Evolutionary conservation across 2,113 vertebrate species (phyloP).

Genomic region (Heteronetta atricapilla): DNA sequence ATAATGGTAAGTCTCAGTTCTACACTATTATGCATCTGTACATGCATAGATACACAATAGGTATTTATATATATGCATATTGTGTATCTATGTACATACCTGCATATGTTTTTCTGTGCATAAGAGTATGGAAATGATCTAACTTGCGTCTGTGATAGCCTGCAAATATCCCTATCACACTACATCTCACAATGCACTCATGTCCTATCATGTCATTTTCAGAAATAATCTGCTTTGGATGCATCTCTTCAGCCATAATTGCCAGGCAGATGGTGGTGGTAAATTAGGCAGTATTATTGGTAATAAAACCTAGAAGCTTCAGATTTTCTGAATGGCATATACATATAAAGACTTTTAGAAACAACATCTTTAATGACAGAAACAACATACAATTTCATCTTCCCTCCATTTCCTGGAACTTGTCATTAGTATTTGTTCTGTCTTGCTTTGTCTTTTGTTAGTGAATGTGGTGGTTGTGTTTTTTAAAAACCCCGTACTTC

Average conservation of each 20-base stretch:
- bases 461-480: background rate
- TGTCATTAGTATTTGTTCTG: background rate
- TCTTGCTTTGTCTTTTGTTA: background rate
- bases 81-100: background rate
- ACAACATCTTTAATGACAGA: constrained; percentile 15
- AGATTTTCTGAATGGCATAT: constrained; percentile 37
- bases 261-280: constrained; percentile 51
- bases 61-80: too few relatives aligned
- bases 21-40: background rate
- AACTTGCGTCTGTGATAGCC: background rate
- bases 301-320: constrained; percentile 54
- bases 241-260: constrained; percentile 21
- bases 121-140: background rate
- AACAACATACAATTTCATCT: background rate
- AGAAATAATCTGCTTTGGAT: constrained; percentile 36
- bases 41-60: too few relatives aligned
- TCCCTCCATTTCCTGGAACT: background rate
- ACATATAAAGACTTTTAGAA: constrained; percentile 11
- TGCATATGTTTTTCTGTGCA: background rate
- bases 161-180: background rate
- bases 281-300: constrained; percentile 52
- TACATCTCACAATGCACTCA: background rate
- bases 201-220: background rate
- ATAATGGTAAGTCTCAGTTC: background rate
- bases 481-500: constrained; percentile 14